phyloP scores from a whole-genome alignment of 2,113 vertebrate genomes.

The Vulpes ferrilata region DNA sequence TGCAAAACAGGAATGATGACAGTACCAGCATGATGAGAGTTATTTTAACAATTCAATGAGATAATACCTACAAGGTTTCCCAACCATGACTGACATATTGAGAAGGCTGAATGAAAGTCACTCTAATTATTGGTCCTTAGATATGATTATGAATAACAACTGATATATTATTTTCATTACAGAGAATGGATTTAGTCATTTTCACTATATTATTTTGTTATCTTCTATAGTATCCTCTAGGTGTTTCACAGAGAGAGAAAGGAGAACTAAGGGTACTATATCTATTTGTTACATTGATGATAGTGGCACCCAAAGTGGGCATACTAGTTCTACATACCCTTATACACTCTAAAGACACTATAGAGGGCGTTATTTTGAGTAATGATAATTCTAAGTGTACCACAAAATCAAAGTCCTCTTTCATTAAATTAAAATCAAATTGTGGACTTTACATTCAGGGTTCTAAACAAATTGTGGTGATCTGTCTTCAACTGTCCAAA shows the following conservation, averaged over 20 bases:
- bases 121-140: not conserved
- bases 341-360: not conserved
- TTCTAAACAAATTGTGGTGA: conserved; percentile 55
- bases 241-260: not conserved
- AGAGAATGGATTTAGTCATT: not conserved
- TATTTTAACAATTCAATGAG: not conserved
- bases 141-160: not conserved
- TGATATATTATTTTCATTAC: not conserved
- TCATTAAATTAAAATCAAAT: conserved; percentile 53
- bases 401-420: conserved; percentile 23
- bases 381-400: not conserved
- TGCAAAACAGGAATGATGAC: not conserved
- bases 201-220: not conserved
- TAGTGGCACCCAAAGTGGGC: not conserved
- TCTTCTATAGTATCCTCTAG: not conserved
- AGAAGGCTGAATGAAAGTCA: not conserved
- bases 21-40: not conserved
- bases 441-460: not conserved
- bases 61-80: not conserved
- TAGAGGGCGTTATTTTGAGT: not conserved
- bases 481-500: conserved; percentile 66
- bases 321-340: not conserved
- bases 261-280: not conserved
- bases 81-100: not conserved
- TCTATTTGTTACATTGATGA: not conserved